A percentile compares a stretch with the other conserved stretches of the same genome.
These are phyloP conservation scores for Panopea generosa DNA, from an alignment of 2,888 invertebrate genomes.

Conservation along the genomic window DNA sequence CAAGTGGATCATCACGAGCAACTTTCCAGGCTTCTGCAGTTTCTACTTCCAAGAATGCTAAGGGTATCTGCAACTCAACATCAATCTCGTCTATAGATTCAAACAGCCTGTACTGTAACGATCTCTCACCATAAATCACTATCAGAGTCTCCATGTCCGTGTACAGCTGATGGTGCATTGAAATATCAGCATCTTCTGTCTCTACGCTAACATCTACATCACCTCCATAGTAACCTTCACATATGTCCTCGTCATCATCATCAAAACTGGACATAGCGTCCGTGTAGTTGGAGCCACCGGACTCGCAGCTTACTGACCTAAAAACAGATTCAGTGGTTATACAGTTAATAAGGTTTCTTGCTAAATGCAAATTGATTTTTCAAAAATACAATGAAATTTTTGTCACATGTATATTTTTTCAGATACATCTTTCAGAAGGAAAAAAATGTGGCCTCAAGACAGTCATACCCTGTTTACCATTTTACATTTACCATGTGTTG, in stretches of 20 bases:
- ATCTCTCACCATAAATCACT: conserved; percentile 68
- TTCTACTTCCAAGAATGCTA: conserved; percentile 64
- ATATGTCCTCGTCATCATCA: conserved; percentile 52
- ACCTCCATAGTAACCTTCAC: conserved; percentile 16
- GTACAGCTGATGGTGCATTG: conserved; percentile 56
- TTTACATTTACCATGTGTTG: too few relatives aligned
- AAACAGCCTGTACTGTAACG: conserved; percentile 68
- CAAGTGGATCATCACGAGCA: conserved; percentile 70
- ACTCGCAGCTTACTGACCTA: conserved; percentile 67
- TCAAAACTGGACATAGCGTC: conserved; percentile 68
- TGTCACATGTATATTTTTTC: too few relatives aligned
- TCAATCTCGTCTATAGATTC: conserved; percentile 78
- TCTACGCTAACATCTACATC: conserved; percentile 9
- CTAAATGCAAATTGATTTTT: too few relatives aligned
- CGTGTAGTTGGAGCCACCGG: conserved; percentile 65
- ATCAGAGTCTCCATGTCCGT: conserved; percentile 73
- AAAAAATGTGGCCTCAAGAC: too few relatives aligned
- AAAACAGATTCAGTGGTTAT: too few relatives aligned
- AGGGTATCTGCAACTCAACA: conserved; percentile 72
- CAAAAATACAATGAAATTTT: too few relatives aligned
- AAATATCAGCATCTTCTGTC: conserved; percentile 32
- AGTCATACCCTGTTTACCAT: too few relatives aligned
- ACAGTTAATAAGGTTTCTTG: too few relatives aligned
- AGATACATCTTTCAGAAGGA: too few relatives aligned
- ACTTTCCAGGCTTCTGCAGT: conserved; percentile 79